Percentiles rank a stretch among this genome's conserved stretches.
These are phyloP conservation scores for Tigriopus japonicus DNA, from an alignment of 1,140 invertebrate genomes.

Conservation along the genomic window DNA sequence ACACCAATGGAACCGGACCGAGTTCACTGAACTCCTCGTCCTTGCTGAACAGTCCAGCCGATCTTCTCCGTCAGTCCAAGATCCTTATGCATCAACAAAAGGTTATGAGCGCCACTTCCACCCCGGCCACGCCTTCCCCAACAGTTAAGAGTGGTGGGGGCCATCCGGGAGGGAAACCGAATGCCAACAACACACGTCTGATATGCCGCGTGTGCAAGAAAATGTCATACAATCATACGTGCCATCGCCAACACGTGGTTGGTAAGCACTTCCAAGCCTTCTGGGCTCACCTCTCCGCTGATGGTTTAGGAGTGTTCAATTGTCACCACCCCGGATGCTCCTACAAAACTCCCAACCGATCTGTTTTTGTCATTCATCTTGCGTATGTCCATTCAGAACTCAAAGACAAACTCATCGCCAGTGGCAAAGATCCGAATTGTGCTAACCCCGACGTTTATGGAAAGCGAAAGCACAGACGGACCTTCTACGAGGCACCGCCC, in stretches of 20 bases:
- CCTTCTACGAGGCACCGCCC: background rate
- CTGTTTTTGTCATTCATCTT: slow-evolving; percentile 9
- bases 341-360: slow-evolving; percentile 10
- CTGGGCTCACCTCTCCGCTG: background rate
- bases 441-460: slow-evolving; percentile 1
- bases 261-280: slow-evolving; percentile 11
- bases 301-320: slow-evolving; percentile 2
- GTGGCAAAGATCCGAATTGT: background rate
- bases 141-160: background rate
- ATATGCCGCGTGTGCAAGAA: slow-evolving; percentile 7
- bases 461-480: slow-evolving; percentile 6
- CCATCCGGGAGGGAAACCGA: background rate
- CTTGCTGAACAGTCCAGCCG: background rate
- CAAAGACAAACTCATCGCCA: slow-evolving; percentile 1
- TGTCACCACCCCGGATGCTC: slow-evolving; percentile 3
- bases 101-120: background rate
- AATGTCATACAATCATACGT: slow-evolving; percentile 7
- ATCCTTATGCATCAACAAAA: background rate
- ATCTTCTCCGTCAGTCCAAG: background rate
- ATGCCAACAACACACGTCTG: slow-evolving; percentile 1
- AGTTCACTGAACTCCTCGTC: background rate
- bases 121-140: background rate
- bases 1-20: background rate
- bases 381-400: slow-evolving; percentile 7
- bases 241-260: slow-evolving; percentile 10